Base-by-base conservation (phyloP, 2,113 vertebrate species). In the Tenrec ecaudatus region DNA sequence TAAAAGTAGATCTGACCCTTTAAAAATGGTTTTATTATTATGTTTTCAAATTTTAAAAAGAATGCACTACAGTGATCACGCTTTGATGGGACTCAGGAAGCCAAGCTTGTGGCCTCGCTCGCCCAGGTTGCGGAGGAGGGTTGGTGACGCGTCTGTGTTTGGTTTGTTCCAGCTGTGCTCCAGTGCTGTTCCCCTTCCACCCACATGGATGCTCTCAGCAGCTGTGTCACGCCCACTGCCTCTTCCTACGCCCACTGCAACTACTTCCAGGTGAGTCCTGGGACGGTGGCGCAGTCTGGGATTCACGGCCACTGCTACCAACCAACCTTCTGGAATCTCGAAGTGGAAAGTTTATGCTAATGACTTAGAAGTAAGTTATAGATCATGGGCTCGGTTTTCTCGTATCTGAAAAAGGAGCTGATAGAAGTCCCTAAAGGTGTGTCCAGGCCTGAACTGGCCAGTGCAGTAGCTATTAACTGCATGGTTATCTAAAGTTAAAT, bases 231-330 rank as follows among this genome's bases (percentile, higher is more conserved):
- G 71, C 97, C 98, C 82, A 76, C 96, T 36, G 88, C 98, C 93
- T 96, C 96, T 3, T 89, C 94, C 0, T 97, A 96, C 75, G 82
- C 97, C 62, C 95, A 96, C 75, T 97, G 96, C 94, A 96, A 86
- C 94, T 98, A 97, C 96, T 98, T 97, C 92, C 98, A 98, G 98
- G 99, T 98, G 75, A 96, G 36, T 22, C 75, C 81, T 79, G 5
- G 17, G 1, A 8, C 75, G 38, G 1, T 11, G 38, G 38, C 57
- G 77, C 16, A 0, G 19, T 7, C 20, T 4, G 14, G 29, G 23
- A 20, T 47, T 69, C 27, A 33, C 11, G 10, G 29, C 8, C 5
- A 53, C 4, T 60, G 14, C 80, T 76, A 17, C 14, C 66, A 38
- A 29, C 71, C 62, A n/a, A n/a, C n/a, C n/a, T n/a, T n/a, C n/a